Conservation (phyloP, 2,113 vertebrate species). For the Gallinago media region DNA sequence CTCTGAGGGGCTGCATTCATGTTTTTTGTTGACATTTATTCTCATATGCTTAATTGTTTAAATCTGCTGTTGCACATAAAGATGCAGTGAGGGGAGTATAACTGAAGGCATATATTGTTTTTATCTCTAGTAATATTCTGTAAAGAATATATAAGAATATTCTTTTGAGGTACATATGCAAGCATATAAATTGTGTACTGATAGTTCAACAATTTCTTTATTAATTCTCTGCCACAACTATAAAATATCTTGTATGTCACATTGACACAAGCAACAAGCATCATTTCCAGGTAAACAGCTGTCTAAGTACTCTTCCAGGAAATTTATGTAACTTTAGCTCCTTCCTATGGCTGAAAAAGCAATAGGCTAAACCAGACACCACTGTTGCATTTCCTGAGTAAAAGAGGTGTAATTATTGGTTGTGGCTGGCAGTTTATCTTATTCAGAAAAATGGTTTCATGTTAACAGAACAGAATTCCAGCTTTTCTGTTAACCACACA, state of each 20-base stretch:
- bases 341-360: constrained; percentile 65
- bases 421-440: constrained; percentile 4
- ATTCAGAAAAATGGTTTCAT: constrained; percentile 1
- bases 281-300: background rate
- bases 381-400: background rate
- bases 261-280: background rate
- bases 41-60: background rate
- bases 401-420: background rate
- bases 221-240: background rate
- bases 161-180: background rate
- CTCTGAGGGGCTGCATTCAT: background rate
- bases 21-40: background rate
- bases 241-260: background rate
- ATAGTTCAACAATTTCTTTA: background rate
- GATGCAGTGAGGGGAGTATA: background rate
- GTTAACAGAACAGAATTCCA: constrained; percentile 8
- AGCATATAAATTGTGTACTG: background rate
- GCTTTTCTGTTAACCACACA: background rate
- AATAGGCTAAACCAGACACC: background rate
- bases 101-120: background rate
- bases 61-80: background rate
- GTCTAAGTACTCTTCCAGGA: background rate
- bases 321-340: constrained; percentile 62
- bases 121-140: background rate
- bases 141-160: background rate